Base-by-base conservation (phyloP, 2,797 vertebrate genomes). In the Clamator glandarius region DNA sequence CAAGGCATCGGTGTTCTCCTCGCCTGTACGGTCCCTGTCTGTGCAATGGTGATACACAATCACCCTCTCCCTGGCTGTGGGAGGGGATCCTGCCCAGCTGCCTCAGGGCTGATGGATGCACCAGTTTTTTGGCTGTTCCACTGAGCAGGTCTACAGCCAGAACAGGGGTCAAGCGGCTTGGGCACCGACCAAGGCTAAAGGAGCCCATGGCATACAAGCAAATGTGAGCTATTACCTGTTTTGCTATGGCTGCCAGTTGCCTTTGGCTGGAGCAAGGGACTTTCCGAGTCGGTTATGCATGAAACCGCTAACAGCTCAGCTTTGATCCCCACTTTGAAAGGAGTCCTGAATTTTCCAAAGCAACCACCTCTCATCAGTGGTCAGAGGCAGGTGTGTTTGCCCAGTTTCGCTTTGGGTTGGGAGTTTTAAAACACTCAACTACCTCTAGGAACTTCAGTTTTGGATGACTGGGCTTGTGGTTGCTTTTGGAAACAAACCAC, bases 101-200 rank as follows among this genome's bases (percentile, higher is more conserved):
- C 36, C 68, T 39, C 7, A 1, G 57, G 41, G 26, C 24, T 23
- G 64, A 39, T 11, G 36, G 52, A 42, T 50, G 36, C 44, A 11
- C 44, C 6, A 2, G 3, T 12, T 15, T 21, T 67, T 58, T 29
- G 41, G 39, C 54, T 2, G 0, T 28, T 70, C 35, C 3, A 3
- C 62, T 23, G 64, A 46, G 72, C 50, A 28, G 58, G 28, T 73
- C 68, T 48, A 48, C 35, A 77, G 68, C 48, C 48, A 64, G 50
- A 51, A 42, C 24, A 46, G 64, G 9, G 7, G 0, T 25, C 0
- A 0, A 67, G 66, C 3, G 3, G 41, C 62, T 82, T 2, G 0
- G 7, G 85, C 55, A 69, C 12, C 0, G 0, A 6, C 0, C 2
- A 44, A 36, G 46, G 35, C 77, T 69, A 48, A 67, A 84, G 52